Percentiles rank a stretch among this genome's conserved stretches.
Evolutionary conservation across 2,888 invertebrate genomes (phyloP).

Genomic region (Zygogramma bicolorata): DNA sequence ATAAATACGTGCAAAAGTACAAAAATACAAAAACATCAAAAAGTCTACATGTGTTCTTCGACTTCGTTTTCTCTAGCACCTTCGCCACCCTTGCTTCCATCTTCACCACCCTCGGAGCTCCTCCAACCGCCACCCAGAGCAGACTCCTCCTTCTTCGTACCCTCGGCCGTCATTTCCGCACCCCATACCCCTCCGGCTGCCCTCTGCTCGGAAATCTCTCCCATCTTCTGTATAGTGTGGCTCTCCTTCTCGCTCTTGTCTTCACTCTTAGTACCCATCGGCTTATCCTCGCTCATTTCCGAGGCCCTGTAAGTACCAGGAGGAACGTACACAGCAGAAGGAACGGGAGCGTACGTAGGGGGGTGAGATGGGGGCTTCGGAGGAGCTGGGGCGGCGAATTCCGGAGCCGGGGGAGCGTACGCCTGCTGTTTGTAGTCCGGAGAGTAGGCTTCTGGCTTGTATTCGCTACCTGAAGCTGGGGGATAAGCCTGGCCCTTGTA

Average conservation of each 20-base stretch:
- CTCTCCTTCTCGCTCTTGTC: slow-evolving; percentile 47
- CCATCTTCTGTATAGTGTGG: slow-evolving; percentile 56
- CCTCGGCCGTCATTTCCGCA: slow-evolving; percentile 18
- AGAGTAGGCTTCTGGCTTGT: slow-evolving; percentile 39
- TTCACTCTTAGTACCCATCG: background rate
- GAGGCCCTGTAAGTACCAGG: slow-evolving; percentile 53
- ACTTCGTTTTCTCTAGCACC: slow-evolving; percentile 18
- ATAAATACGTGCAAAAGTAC: slow-evolving; percentile 13
- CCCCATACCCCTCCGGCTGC: slow-evolving; percentile 27
- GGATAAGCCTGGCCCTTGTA: slow-evolving; percentile 1
- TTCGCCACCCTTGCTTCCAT: background rate
- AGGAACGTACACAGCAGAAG: slow-evolving; percentile 38
- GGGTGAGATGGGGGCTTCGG: background rate
- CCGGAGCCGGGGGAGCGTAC: background rate
- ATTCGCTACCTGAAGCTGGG: slow-evolving; percentile 14
- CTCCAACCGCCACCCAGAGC: slow-evolving; percentile 4
- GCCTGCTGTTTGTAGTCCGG: slow-evolving; percentile 19
- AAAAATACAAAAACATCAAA: slow-evolving; percentile 4
- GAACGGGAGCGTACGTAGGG: slow-evolving; percentile 12
- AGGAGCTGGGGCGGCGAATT: background rate
- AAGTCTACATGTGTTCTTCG: background rate
- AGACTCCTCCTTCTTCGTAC: slow-evolving; percentile 15
- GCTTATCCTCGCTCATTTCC: background rate
- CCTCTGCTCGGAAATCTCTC: slow-evolving; percentile 50
- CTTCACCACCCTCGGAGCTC: background rate